A percentile compares a stretch with the other conserved stretches of the same genome.
These are phyloP conservation scores for Neolamprologus modestus DNA, from an alignment of 2,113 vertebrate species.

Conservation along the genomic window DNA sequence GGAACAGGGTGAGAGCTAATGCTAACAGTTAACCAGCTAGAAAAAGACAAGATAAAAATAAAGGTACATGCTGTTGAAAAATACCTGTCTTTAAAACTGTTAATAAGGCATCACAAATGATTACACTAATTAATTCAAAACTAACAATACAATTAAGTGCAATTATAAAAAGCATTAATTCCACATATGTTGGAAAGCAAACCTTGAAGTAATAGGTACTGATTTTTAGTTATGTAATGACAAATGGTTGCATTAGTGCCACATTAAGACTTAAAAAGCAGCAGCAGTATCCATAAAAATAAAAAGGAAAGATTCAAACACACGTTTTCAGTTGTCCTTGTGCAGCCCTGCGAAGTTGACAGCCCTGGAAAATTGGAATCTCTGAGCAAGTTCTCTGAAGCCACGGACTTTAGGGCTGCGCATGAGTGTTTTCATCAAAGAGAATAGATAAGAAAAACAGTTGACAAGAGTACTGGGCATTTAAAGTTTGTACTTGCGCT, in stretches of 20 bases:
- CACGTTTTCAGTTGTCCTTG: not conserved
- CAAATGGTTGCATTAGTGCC: not conserved
- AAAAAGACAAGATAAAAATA: not conserved
- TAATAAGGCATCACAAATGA: not conserved
- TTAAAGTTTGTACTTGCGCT: conserved; percentile 4
- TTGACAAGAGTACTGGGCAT: not conserved
- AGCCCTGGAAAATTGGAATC: conserved; percentile 6
- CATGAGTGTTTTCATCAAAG: conserved; percentile 5
- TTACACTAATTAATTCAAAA: not conserved
- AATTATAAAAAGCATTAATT: not conserved
- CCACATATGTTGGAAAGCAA: not conserved
- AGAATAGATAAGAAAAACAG: not conserved
- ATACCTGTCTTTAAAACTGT: not conserved
- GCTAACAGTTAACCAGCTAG: not conserved
- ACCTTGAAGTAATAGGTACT: not conserved
- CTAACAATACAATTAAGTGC: not conserved
- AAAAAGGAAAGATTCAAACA: not conserved
- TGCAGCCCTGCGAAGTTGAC: not conserved
- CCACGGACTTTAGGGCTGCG: not conserved
- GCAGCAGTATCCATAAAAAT: not conserved
- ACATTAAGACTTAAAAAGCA: not conserved
- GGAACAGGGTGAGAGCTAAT: not conserved
- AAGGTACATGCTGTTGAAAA: not conserved
- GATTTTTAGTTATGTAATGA: not conserved
- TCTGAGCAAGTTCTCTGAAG: not conserved